These are phyloP conservation scores for Potorous gilbertii DNA, from an alignment of 2,797 vertebrate species.

Conservation along the genomic window DNA sequence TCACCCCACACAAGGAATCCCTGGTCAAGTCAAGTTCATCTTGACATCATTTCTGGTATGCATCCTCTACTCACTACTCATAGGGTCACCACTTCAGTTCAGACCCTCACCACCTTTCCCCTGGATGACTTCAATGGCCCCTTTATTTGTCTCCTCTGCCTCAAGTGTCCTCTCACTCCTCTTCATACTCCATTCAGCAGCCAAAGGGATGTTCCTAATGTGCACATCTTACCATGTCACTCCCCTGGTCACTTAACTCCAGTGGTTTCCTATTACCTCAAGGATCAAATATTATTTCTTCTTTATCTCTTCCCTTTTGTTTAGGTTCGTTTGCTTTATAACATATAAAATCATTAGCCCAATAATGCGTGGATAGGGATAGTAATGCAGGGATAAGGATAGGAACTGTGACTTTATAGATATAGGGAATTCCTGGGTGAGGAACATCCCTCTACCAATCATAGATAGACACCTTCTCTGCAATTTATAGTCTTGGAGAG, in stretches of 20 bases:
- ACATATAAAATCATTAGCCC: not conserved
- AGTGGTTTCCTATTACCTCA: not conserved
- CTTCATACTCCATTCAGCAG: not conserved
- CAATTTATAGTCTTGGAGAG: not conserved
- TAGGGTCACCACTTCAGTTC: not conserved
- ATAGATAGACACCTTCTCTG: not conserved
- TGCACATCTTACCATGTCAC: not conserved
- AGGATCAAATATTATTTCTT: not conserved
- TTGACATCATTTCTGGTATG: not conserved
- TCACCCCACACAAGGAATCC: not conserved
- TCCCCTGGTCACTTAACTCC: not conserved
- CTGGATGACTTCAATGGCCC: not conserved
- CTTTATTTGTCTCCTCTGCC: not conserved
- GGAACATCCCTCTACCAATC: not conserved
- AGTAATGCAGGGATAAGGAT: not conserved
- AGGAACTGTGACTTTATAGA: not conserved
- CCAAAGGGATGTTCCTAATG: not conserved
- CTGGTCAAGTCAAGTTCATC: not conserved
- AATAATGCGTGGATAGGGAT: not conserved
- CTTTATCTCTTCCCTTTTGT: not conserved
- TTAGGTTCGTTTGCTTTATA: not conserved
- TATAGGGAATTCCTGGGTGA: not conserved
- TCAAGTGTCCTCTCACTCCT: not conserved
- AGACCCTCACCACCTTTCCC: fast-evolving
- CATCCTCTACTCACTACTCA: too few relatives aligned